Percentiles rank a stretch among this genome's conserved stretches.
Conservation (phyloP, 2,888 invertebrate genomes). For the Epinotia demarniana region DNA sequence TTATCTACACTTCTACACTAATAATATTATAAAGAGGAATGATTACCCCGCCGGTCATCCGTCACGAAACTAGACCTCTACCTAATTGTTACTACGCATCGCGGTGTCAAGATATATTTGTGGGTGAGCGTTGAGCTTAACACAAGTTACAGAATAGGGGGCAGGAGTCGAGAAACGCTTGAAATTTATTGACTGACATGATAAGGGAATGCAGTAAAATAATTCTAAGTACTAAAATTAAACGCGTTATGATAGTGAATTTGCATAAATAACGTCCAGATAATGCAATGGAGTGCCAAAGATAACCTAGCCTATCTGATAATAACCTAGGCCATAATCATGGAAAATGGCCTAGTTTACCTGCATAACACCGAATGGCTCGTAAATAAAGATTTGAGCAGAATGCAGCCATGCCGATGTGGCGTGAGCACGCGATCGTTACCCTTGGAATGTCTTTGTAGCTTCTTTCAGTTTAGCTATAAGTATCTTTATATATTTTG, state of each 20-base stretch:
- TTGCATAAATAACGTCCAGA: not conserved
- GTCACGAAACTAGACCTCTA: too few species aligned
- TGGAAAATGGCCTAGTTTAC: slow-evolving; percentile 9
- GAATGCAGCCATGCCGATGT: slow-evolving; percentile 16
- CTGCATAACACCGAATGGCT: slow-evolving; percentile 9
- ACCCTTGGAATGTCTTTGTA: slow-evolving; percentile 1
- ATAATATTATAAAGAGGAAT: too few species aligned
- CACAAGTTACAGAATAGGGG: too few species aligned
- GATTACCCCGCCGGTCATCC: too few species aligned
- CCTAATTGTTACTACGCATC: too few species aligned
- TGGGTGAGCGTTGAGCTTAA: too few species aligned
- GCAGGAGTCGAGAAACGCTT: too few species aligned
- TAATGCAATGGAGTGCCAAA: slow-evolving; percentile 1
- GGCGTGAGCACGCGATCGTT: slow-evolving; percentile 11
- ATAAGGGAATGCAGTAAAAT: not conserved
- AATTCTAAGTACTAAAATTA: not conserved
- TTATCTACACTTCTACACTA: too few species aligned
- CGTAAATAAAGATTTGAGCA: slow-evolving; percentile 25
- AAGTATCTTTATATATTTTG: too few species aligned
- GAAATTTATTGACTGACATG: too few species aligned
- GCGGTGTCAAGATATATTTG: too few species aligned
- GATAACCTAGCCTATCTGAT: slow-evolving; percentile 1
- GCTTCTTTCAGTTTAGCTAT: slow-evolving; percentile 5
- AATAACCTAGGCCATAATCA: slow-evolving; percentile 13
- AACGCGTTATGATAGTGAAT: not conserved